Evolutionary conservation across 1,140 invertebrate species (phyloP).

Genomic region (Andricus grossulariae): DNA sequence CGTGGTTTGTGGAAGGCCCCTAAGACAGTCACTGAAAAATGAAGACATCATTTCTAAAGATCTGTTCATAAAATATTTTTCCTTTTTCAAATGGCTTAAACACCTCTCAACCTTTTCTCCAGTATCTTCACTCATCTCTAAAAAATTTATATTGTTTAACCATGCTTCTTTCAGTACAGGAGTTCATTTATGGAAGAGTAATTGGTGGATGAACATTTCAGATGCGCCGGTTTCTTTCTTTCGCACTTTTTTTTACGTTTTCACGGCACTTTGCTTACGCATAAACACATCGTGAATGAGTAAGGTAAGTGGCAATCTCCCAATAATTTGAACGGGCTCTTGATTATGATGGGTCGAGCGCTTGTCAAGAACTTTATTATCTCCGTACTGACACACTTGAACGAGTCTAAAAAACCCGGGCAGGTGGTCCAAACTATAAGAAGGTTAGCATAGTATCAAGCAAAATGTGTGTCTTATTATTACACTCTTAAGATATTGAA

Average conservation of each 20-base stretch:
- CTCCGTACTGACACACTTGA: slow-evolving; percentile 6
- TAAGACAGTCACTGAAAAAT: too few relatives aligned
- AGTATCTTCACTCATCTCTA: not conserved
- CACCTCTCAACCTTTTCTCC: not conserved
- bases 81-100: not conserved
- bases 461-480: not conserved
- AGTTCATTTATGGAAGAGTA: slow-evolving; percentile 8
- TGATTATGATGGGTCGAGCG: slow-evolving; percentile 21
- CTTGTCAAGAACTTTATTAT: slow-evolving; percentile 26
- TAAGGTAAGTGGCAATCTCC: slow-evolving; percentile 12
- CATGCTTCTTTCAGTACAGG: not conserved
- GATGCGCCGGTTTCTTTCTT: slow-evolving; percentile 4
- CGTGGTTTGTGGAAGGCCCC: too few relatives aligned
- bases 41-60: too few relatives aligned
- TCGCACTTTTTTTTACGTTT: slow-evolving; percentile 7
- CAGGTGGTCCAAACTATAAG: not conserved
- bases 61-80: not conserved
- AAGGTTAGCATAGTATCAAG: not conserved
- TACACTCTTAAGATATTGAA: not conserved
- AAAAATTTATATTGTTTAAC: slow-evolving; percentile 5
- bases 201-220: slow-evolving; percentile 18
- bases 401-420: not conserved
- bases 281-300: slow-evolving; percentile 21
- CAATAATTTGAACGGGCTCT: slow-evolving; percentile 12
- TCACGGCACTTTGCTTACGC: slow-evolving; percentile 15